Base-by-base conservation (phyloP, 2,113 vertebrate genomes). In the Pontoporia blainvillei region DNA sequence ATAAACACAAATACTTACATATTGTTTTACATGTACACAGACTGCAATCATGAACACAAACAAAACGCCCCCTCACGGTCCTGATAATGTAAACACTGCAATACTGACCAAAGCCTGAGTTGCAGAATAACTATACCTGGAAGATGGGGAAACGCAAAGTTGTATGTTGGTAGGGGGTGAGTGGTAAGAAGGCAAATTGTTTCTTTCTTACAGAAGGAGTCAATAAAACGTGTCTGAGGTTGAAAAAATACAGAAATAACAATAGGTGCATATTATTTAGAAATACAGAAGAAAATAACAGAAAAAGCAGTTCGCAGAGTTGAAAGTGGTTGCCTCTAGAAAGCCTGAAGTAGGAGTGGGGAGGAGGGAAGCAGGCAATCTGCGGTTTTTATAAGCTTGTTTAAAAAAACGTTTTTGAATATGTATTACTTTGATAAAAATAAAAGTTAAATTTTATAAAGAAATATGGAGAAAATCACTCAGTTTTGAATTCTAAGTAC, bases 171-270 rank as follows among this genome's bases (percentile, higher is more conserved):
- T 64, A 17, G 15, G 20, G 25, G 31, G 4, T 39, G 3, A 2
- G 79, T 49, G 34, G 8, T 66, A 31, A 69, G 46, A 67, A 15
- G 14, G 3, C 29, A n/a, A 67, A 64, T 15, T 91, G n/a, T 72
- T 90, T 39, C 46, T 78, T 5, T 69, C 72, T 57, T n/a, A 84
- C 31, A 41, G 6, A 4, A 64, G 10, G 41, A 87, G 44, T 75
- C 15, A 64, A 31, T 78, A 72, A 73, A 84, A 46, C 8, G 21
- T 20, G 1, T 76, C 31, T 57, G 8, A 81, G 52, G 69, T 59
- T 66, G 21, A 85, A 96, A 93, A 93, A 95, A 90, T 41, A 94
- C 54, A 79, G 17, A 84, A 91, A 46, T 64, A 31, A 88, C 20
- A 71, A 41, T 21, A 76, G 2, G 5, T 93, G 5, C 11, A 8